Evolutionary conservation across 2,113 vertebrate species (phyloP).

Genomic region (Tenebrosternarchus preto): DNA sequence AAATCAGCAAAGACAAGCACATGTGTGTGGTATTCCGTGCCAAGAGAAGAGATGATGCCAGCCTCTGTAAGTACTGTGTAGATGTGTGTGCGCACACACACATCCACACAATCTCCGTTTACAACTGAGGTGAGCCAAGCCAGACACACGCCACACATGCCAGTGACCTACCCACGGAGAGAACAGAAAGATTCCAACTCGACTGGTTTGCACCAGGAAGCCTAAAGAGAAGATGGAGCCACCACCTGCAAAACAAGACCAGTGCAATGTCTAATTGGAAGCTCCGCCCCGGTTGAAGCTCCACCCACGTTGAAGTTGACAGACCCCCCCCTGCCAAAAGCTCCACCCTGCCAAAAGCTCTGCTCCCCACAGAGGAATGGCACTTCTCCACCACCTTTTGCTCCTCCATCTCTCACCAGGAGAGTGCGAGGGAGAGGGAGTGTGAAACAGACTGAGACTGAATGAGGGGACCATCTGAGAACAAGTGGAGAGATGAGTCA

Average conservation of each 20-base stretch:
- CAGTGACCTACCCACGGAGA: too few relatives aligned
- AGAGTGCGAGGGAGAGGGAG: constrained; percentile 20
- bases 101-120: neutral
- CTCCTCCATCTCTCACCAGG: constrained; percentile 9
- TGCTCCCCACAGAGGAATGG: too few relatives aligned
- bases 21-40: too few relatives aligned
- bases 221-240: too few relatives aligned
- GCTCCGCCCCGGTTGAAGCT: too few relatives aligned
- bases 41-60: neutral
- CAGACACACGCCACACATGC: constrained; percentile 7
- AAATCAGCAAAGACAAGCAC: constrained; percentile 54
- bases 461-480: constrained; percentile 42
- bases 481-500: constrained; percentile 47
- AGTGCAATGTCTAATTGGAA: too few relatives aligned
- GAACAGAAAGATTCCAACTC: too few relatives aligned
- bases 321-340: neutral
- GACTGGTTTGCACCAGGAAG: too few relatives aligned
- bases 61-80: neutral
- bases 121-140: neutral
- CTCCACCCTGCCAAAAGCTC: neutral
- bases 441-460: constrained; percentile 51
- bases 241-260: neutral
- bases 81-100: constrained; percentile 18
- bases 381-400: neutral
- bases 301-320: too few relatives aligned